Base-by-base conservation (phyloP, 2,888 invertebrate species). In the Ectobius pallidus region DNA sequence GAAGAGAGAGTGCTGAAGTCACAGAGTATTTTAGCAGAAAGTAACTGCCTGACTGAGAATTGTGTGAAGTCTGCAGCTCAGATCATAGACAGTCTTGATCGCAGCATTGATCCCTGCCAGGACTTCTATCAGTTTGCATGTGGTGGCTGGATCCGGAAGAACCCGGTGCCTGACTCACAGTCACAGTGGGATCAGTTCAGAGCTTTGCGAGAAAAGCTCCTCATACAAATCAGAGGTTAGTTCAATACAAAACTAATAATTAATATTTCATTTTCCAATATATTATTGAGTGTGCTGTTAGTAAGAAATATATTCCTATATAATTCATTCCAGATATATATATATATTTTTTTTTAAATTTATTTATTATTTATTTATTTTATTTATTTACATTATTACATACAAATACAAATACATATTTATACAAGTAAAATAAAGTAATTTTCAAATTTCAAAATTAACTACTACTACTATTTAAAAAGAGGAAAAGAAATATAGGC, bases 21-120 rank as follows among this genome's bases (percentile, higher is more conserved):
- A 14, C 73, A 67, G 63, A 61, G 62, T n/a, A 55, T 69, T 20
- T 46, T 61, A 16, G 49, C 69, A 16, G 61, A 68, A 3, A 52
- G 68, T 14, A 70, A 52, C 27, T 90, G 90, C 79, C 80, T 89
- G 79, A 87, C 84, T 77, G 88, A 89, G 78, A 87, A 88, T 77
- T 90, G 90, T 79, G 87, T 90, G 22, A 86, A 85, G 72, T 90
- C 90, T 79, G 76, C 76, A n/a, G 72, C 72, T 6, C 74, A 70
- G 9, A 67, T 76, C 18, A 30, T 76, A 55, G 73, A 76, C 65
- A 74, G 74, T 0, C 42, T 86, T 76, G 81, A 85, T 73, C 65
- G 74, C 30, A 79, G 75, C 3, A 80, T 79, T 0, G 79, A 85
- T 75, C 85, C 85, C 2, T 85, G 85, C 73, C 81, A 83, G 2